Percentiles rank a stretch among this genome's conserved stretches.
Conservation (phyloP, 2,113 vertebrate species). For the Salvelinus fontinalis region DNA sequence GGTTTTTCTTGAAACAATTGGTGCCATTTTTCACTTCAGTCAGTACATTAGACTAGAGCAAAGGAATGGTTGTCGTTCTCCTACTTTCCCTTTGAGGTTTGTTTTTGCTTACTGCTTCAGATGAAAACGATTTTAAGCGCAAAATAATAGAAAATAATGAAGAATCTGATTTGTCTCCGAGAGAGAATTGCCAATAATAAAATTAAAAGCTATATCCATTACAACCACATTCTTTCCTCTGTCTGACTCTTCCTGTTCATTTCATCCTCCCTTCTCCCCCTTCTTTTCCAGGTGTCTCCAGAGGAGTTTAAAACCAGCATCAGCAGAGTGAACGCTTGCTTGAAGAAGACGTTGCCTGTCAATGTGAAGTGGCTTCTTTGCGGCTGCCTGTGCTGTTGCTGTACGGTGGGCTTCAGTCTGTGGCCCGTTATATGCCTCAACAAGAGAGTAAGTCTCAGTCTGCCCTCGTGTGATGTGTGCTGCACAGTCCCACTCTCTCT, state of each 20-base stretch:
- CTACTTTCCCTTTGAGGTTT: neutral
- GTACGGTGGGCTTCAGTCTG: slow-evolving; percentile 96
- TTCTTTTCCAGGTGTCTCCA: slow-evolving; percentile 85
- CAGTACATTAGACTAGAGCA: slow-evolving; percentile 70
- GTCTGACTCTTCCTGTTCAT: slow-evolving; percentile 1
- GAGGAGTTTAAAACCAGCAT: slow-evolving; percentile 99
- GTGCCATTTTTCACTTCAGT: slow-evolving; percentile 70
- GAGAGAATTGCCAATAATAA: neutral
- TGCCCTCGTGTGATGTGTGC: slow-evolving; percentile 22
- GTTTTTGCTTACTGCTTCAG: neutral
- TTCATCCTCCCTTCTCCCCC: neutral
- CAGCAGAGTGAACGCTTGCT: slow-evolving; percentile 88
- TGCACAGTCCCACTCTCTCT: slow-evolving; percentile 51
- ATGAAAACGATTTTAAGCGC: neutral
- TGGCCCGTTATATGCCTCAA: slow-evolving; percentile 99
- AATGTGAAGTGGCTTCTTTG: slow-evolving; percentile 98
- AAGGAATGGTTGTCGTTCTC: slow-evolving; percentile 30
- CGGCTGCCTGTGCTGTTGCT: slow-evolving; percentile 97
- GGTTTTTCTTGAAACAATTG: slow-evolving; percentile 59
- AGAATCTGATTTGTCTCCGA: neutral
- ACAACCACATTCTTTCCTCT: neutral
- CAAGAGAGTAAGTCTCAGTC: slow-evolving; percentile 87
- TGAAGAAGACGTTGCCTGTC: slow-evolving; percentile 94
- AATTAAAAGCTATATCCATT: neutral
- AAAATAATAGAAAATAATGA: neutral